Base-by-base conservation (phyloP, 2,113 vertebrate genomes). In the Lepus europaeus region DNA sequence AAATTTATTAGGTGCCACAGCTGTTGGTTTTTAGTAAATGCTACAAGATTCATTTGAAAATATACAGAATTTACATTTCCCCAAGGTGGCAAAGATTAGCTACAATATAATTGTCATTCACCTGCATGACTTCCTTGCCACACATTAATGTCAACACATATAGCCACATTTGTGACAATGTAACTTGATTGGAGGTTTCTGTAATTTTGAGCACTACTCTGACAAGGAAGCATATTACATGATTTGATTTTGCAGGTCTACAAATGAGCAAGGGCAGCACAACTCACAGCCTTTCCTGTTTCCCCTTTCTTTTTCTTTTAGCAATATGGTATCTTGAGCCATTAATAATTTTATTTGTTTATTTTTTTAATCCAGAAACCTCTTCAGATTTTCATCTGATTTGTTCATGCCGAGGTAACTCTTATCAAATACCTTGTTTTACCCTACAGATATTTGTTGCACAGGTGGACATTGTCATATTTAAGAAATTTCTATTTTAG, bases 401-500 rank as follows among this genome's bases (percentile, higher is more conserved):
- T 98, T 97, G 97, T 98, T 98, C 92, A 93, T 97, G 97, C 97
- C 97, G 94, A 76, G 95, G 19, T 85, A 89, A 89, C 90, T 97
- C 39, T 98, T 98, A 73, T 78, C 94, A 88, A 82, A 81, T 82
- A 91, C 87, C 59, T 94, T 97, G 96, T 76, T 94, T 93, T 98
- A 97, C 93, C 90, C 97, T 98, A 94, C 16, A 93, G 96, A 96
- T 98, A 97, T 91, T 98, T 96, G 97, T 97, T 98, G 97, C 97
- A 97, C 82, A 96, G 86, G 74, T 92, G 97, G 97, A 97, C 90
- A 96, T 97, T 98, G 98, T 97, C 98, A 96, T 98, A 98, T 94
- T 97, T 97, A 97, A 45, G 97, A 89, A 85, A 94, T 98, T 98
- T 97, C 95, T 98, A 92, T 98, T 98, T 98, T 64, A 90, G 95